Evolutionary conservation across 2,113 vertebrate species (phyloP).

Genomic region (Ramphastos sulfuratus): DNA sequence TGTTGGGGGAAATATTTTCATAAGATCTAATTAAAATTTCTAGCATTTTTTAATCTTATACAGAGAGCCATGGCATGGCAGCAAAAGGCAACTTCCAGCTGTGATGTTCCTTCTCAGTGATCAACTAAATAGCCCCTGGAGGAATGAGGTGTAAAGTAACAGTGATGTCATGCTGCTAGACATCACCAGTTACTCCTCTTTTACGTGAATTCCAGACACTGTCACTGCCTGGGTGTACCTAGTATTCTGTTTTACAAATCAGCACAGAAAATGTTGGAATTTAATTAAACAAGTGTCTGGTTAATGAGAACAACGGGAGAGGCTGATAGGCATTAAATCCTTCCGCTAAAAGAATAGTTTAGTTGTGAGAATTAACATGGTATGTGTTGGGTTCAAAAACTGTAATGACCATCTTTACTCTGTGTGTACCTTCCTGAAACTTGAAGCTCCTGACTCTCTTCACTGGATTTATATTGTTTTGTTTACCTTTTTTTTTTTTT

Average conservation of each 20-base stretch:
- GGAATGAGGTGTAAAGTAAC: not conserved
- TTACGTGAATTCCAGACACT: not conserved
- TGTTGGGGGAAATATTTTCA: not conserved
- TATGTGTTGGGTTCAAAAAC: not conserved
- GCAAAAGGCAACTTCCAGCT: not conserved
- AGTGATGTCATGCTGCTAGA: not conserved
- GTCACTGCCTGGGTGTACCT: accelerated
- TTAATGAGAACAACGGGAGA: not conserved
- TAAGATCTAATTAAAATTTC: not conserved
- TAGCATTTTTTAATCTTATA: not conserved
- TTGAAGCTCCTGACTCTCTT: not conserved
- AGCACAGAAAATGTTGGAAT: not conserved
- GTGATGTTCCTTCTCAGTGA: not conserved
- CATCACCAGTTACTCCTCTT: not conserved
- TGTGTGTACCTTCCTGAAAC: not conserved
- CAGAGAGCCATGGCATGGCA: not conserved
- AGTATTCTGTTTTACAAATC: not conserved
- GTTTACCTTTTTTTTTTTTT: not conserved
- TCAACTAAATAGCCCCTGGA: not conserved
- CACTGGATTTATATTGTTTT: not conserved
- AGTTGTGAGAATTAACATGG: not conserved
- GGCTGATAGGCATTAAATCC: not conserved
- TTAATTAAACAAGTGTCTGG: not conserved
- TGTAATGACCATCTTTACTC: not conserved
- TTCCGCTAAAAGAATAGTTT: not conserved